Evolutionary conservation across 2,797 vertebrate genomes (phyloP), one percentile per base, ranked within the genome.

Genomic region (Sorex maritimensis): DNA sequence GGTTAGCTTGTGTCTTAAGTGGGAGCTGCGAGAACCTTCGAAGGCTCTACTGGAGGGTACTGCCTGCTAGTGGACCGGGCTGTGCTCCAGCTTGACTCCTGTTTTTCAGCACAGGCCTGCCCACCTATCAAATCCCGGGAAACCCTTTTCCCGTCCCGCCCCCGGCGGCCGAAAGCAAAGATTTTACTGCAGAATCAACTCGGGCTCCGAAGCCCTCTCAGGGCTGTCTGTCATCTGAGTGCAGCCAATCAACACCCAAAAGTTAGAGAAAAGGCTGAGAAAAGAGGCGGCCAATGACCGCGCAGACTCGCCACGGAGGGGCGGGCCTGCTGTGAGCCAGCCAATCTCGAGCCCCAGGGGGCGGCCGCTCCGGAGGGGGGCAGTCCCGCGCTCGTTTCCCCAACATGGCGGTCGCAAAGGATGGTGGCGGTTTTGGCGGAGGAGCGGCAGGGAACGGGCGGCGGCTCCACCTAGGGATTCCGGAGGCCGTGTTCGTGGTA

Each of bases 401-500:
- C 65, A 96, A 96, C 79, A 97, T 97, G 97, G 96, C 95, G 41
- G 71, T 61, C 0, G 55, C 65, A 15, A 95, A 85, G 78, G 94
- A 93, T 0, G 55, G 24, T 23, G 34, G 81, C 24, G 55, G 44
- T 0, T 6, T 23, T 24, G 98, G 98, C 97, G 98, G 98, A 96
- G 98, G 96, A 96, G 98, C 98, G 26, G 95, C 94, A 9, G 98
- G 97, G 94, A 98, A 98, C 69, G 98, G 97, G 67, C 99, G 98
- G 97, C 98, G 98, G 88, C 98, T 98, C 84, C 99, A 99, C 65
- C 98, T 99, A 41, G 99, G 99, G 4, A 99, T 99, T 93, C 99
- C 99, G 0, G 99, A 99, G 96, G 99, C 99, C 0, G 98, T 99
- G 49, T 99, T 99, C 96, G 98, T 99, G 98, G 99, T 99, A 97